Evolutionary conservation across 2,797 vertebrate genomes (phyloP).

Genomic region (Tadarida brasiliensis): DNA sequence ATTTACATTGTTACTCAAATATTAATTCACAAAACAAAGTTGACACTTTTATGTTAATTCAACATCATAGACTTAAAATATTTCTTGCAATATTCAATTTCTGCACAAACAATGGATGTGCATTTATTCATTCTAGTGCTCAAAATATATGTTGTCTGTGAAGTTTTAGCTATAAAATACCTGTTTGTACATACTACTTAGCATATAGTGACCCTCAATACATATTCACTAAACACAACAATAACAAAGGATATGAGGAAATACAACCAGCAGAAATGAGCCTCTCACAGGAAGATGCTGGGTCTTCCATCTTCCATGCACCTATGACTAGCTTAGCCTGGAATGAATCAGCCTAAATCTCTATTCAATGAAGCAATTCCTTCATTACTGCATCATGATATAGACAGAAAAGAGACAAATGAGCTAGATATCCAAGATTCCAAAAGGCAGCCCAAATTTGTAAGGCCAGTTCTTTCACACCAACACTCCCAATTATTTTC

Average conservation of each 20-base stretch:
- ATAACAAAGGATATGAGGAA: constrained; percentile 13
- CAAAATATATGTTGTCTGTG: constrained; percentile 6
- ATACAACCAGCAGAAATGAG: neutral
- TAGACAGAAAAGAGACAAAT: constrained; percentile 24
- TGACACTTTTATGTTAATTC: constrained; percentile 50
- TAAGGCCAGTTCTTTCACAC: constrained; percentile 20
- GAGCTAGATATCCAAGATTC: constrained; percentile 18
- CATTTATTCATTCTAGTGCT: neutral
- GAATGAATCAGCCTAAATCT: neutral
- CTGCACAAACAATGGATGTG: neutral
- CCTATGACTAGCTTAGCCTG: constrained; percentile 13
- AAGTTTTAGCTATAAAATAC: constrained; percentile 41
- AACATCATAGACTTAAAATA: constrained; percentile 33
- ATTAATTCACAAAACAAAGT: constrained; percentile 49
- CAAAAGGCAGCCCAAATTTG: neutral
- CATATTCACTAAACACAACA: neutral
- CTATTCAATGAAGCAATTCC: constrained; percentile 13
- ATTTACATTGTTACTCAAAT: constrained; percentile 61
- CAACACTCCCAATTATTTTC: constrained; percentile 21
- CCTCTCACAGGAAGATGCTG: constrained; percentile 39
- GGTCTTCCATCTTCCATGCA: neutral
- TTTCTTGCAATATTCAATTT: constrained; percentile 47
- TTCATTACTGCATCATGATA: constrained; percentile 1
- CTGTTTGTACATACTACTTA: neutral
- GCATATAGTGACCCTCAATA: neutral